A percentile compares a stretch with the other conserved stretches of the same genome.
These are phyloP conservation scores for Leptinotarsa texana DNA, from an alignment of 1,140 invertebrate genomes.

Conservation along the genomic window DNA sequence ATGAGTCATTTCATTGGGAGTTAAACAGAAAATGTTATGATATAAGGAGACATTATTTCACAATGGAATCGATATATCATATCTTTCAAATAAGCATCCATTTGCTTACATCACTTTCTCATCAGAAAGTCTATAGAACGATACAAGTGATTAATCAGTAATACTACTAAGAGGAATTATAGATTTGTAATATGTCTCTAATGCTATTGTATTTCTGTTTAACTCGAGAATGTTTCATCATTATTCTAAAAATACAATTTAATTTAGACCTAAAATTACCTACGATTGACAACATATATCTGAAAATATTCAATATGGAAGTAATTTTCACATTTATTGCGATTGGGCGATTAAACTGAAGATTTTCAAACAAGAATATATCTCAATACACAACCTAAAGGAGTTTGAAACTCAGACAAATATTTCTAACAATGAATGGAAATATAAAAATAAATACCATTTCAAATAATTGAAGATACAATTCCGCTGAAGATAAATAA, in stretches of 20 bases:
- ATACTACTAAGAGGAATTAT: too few species aligned
- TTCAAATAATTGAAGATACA: slow-evolving; percentile 9
- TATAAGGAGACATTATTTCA: too few species aligned
- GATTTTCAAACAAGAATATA: slow-evolving; percentile 22
- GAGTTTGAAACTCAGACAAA: background rate
- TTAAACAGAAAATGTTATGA: background rate
- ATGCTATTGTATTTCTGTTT: slow-evolving; percentile 18
- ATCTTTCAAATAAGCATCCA: too few species aligned
- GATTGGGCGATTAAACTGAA: slow-evolving; percentile 38
- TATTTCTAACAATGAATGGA: background rate
- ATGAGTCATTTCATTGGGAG: slow-evolving; percentile 31
- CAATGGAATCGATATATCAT: too few species aligned
- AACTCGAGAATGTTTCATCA: slow-evolving; percentile 18
- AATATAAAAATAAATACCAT: background rate
- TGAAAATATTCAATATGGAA: slow-evolving; percentile 20
- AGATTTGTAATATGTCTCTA: too few species aligned
- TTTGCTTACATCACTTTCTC: too few species aligned
- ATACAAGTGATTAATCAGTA: too few species aligned
- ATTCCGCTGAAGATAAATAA: background rate
- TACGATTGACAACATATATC: slow-evolving; percentile 26
- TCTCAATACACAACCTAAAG: slow-evolving; percentile 38
- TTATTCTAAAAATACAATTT: slow-evolving; percentile 30
- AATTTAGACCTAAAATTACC: slow-evolving; percentile 29
- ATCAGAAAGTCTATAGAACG: too few species aligned
- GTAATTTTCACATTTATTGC: slow-evolving; percentile 45